A percentile compares a stretch with the other conserved stretches of the same genome.
Conservation (phyloP, 2,797 vertebrate species). For the Gallinago nigripennis region DNA sequence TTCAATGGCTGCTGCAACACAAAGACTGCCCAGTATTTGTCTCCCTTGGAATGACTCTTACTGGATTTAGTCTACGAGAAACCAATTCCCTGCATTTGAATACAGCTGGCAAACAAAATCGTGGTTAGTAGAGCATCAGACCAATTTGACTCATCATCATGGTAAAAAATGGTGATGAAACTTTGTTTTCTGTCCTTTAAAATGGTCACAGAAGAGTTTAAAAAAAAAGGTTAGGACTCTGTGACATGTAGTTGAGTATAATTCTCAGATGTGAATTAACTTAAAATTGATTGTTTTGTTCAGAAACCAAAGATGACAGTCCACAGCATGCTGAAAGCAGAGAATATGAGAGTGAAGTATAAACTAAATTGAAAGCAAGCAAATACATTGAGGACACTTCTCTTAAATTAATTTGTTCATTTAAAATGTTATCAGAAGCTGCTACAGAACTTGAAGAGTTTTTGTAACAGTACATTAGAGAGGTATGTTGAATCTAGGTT, state of each 20-base stretch:
- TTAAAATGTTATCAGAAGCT: neutral
- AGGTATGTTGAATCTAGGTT: neutral
- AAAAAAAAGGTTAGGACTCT: neutral
- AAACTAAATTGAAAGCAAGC: neutral
- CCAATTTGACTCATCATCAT: neutral
- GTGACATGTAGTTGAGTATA: neutral
- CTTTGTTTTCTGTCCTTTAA: neutral
- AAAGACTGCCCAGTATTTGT: neutral
- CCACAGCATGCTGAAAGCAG: neutral
- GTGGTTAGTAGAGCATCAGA: neutral
- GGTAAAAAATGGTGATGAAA: neutral
- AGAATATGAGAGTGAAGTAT: neutral
- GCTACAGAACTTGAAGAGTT: neutral
- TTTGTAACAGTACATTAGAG: neutral
- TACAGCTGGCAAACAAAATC: neutral
- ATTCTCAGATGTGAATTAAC: neutral
- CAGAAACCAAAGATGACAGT: neutral
- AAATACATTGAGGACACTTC: neutral
- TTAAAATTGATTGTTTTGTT: neutral
- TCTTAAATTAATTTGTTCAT: neutral
- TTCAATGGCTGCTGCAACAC: neutral
- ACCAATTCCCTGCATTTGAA: neutral
- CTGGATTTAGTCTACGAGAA: neutral
- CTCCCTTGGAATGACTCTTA: neutral
- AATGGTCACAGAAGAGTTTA: neutral